phyloP scores from a whole-genome alignment of 1,140 invertebrate genomes.

The Drosophila lacteicornis region DNA sequence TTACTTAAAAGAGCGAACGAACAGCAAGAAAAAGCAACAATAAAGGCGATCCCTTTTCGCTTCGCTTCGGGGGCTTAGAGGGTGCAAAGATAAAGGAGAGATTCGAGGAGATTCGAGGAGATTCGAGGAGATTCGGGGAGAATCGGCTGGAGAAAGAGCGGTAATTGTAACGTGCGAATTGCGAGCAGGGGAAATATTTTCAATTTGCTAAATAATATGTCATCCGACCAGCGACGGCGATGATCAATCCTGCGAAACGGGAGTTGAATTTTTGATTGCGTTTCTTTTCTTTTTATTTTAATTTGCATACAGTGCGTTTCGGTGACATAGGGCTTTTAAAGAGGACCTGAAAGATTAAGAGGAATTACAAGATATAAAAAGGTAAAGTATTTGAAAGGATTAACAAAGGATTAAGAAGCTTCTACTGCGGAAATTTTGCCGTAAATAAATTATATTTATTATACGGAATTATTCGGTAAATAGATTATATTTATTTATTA shows the following conservation, averaged over 20 bases:
- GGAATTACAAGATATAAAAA: not conserved
- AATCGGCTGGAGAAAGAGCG: constrained; percentile 16
- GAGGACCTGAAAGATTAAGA: not conserved
- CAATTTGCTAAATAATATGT: constrained; percentile 81
- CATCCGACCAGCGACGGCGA: constrained; percentile 64
- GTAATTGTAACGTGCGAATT: constrained; percentile 79
- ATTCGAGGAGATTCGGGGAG: not conserved
- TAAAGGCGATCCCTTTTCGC: constrained; percentile 54
- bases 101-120: not conserved
- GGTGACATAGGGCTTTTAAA: constrained; percentile 9
- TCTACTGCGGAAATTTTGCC: no score
- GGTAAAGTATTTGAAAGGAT: not conserved
- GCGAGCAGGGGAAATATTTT: constrained; percentile 65
- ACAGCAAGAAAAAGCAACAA: constrained; percentile 17
- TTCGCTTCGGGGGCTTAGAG: constrained; percentile 33
- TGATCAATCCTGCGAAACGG: constrained; percentile 76
- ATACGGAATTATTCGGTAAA: no score
- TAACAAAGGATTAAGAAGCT: not conserved
- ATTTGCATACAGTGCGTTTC: constrained; percentile 53
- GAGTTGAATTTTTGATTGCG: constrained; percentile 78
- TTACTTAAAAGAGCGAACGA: constrained; percentile 1
- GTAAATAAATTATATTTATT: no score
- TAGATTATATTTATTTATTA: no score
- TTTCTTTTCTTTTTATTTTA: constrained; percentile 57
- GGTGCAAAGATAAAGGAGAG: constrained; percentile 24